Evolutionary conservation across 1,140 invertebrate genomes (phyloP).

Genomic region (Helicoverpa zea): DNA sequence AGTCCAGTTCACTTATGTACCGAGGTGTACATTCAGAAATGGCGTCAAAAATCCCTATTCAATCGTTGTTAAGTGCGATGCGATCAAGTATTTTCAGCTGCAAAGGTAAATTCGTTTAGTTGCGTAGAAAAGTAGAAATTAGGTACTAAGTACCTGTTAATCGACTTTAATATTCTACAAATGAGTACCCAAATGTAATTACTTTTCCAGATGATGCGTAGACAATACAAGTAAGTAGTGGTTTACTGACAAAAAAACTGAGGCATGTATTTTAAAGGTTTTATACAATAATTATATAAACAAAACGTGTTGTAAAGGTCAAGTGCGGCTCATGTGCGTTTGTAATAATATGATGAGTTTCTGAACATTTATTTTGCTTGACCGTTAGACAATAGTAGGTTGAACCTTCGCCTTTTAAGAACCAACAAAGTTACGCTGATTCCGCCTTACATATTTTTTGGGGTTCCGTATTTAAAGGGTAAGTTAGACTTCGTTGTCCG

Average conservation of each 20-base stretch:
- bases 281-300: conserved; percentile 6
- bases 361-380: conserved; percentile 1
- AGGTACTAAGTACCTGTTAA: too few relatives aligned
- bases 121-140: too few relatives aligned
- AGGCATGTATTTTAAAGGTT: conserved; percentile 24
- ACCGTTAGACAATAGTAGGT: conserved; percentile 21
- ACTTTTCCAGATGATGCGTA: too few relatives aligned
- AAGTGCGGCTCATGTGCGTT: conserved; percentile 22
- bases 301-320: conserved; percentile 13
- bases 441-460: neutral
- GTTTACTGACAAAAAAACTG: neutral
- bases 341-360: conserved; percentile 3
- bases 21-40: too few relatives aligned
- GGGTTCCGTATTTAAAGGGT: neutral
- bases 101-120: too few relatives aligned
- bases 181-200: too few relatives aligned
- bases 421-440: conserved; percentile 35
- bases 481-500: too few relatives aligned
- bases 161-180: too few relatives aligned
- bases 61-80: too few relatives aligned
- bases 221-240: neutral
- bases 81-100: too few relatives aligned
- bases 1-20: too few relatives aligned
- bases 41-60: too few relatives aligned
- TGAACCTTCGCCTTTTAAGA: conserved; percentile 29